phyloP scores from a whole-genome alignment of 53 echinoderm and acorn worm genomes.

The Stichopus horrens region DNA sequence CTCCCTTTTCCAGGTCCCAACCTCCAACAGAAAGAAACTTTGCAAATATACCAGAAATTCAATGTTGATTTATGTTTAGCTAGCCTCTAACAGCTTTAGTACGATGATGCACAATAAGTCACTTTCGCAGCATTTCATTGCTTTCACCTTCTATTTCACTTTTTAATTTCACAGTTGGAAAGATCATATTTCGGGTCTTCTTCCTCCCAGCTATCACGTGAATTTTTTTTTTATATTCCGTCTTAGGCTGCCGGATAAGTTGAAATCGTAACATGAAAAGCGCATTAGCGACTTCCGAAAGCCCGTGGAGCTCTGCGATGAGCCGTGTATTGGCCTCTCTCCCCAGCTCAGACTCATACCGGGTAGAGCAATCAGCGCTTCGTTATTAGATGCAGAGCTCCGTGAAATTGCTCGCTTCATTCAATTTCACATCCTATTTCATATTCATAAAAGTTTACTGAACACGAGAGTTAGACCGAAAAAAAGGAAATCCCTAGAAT shows the following conservation, averaged over 20 bases:
- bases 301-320: no score
- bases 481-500: not conserved
- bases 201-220: not conserved
- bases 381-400: slow-evolving; percentile 24
- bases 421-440: slow-evolving; percentile 45
- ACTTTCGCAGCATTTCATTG: not conserved
- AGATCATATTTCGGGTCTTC: slow-evolving; percentile 12
- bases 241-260: not conserved
- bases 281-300: not conserved
- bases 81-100: no score
- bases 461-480: not conserved
- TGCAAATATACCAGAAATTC: no score
- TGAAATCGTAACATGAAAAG: slow-evolving; percentile 16
- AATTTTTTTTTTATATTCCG: not conserved
- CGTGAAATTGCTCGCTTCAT: slow-evolving; percentile 43
- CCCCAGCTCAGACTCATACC: not conserved
- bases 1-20: no score
- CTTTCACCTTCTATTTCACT: not conserved
- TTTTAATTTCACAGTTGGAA: slow-evolving; percentile 44
- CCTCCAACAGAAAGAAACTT: no score
- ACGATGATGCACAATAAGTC: not conserved
- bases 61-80: no score
- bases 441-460: not conserved
- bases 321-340: not conserved
- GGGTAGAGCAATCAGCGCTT: slow-evolving; percentile 6